A percentile compares a stretch with the other conserved stretches of the same genome.
Conservation (phyloP, 2,888 invertebrate genomes). For the Pristionchus entomophagus region DNA sequence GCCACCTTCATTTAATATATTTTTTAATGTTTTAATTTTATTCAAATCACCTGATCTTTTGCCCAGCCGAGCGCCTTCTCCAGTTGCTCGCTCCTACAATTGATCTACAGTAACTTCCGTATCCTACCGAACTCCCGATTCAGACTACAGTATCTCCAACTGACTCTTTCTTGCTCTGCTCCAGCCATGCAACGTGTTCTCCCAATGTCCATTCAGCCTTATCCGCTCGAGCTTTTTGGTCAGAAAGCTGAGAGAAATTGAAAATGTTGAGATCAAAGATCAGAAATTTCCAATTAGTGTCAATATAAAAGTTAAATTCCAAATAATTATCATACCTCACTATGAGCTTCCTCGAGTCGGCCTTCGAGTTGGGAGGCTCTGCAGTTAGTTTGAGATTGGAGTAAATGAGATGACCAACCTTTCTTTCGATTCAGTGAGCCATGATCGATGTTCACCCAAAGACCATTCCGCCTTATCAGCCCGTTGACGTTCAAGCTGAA, state of each 20-base stretch:
- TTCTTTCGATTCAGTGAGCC: not conserved
- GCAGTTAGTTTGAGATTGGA: not conserved
- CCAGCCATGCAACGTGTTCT: conserved; percentile 17
- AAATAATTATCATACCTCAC: not conserved
- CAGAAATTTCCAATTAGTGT: not conserved
- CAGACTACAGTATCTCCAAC: not conserved
- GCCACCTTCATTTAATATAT: not conserved
- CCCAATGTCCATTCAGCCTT: conserved; percentile 42
- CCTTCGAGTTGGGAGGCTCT: not conserved
- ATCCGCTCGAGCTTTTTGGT: not conserved
- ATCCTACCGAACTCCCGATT: not conserved
- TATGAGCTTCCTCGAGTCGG: not conserved
- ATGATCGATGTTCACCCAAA: conserved; percentile 20
- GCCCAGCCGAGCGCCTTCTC: not conserved
- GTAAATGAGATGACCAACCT: not conserved
- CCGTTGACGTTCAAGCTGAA: not conserved
- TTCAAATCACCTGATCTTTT: not conserved
- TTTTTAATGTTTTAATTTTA: not conserved
- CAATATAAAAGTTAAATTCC: not conserved
- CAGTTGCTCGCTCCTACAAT: not conserved
- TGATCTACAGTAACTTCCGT: not conserved
- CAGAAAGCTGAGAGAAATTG: not conserved
- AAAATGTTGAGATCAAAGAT: conserved; percentile 33
- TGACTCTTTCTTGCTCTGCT: not conserved
- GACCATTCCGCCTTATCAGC: conserved; percentile 45